These are phyloP conservation scores for Syrphus vitripennis DNA, from an alignment of 2,888 invertebrate genomes.

Conservation along the genomic window DNA sequence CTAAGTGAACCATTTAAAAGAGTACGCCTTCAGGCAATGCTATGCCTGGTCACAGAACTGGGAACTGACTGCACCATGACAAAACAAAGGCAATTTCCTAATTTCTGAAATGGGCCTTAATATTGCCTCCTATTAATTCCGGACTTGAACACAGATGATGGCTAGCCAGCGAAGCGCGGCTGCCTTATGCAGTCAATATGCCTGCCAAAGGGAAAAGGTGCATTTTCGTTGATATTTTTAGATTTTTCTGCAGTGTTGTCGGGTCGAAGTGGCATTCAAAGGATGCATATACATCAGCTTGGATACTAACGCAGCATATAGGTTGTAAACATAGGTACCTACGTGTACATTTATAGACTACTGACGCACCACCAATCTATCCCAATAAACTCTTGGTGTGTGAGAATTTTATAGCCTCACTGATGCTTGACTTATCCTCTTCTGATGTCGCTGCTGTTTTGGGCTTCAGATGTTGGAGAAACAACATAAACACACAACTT, in stretches of 20 bases:
- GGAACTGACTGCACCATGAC: too few species aligned
- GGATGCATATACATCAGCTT: conserved; percentile 27
- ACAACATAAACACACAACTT: conserved; percentile 9
- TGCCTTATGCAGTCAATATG: conserved; percentile 61
- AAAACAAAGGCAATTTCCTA: too few species aligned
- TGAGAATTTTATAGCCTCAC: conserved; percentile 55
- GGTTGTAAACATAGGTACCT: not conserved
- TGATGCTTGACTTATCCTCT: conserved; percentile 15
- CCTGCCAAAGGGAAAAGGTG: conserved; percentile 64
- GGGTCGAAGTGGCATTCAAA: conserved; percentile 50
- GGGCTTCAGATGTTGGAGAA: not conserved
- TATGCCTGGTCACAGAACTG: too few species aligned
- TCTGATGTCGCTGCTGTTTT: conserved; percentile 23
- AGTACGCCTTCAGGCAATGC: too few species aligned
- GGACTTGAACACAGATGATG: not conserved
- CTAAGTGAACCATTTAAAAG: too few species aligned
- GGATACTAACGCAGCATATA: not conserved
- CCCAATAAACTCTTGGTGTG: conserved; percentile 27
- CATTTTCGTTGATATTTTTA: conserved; percentile 57
- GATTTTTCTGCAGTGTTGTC: conserved; percentile 62
- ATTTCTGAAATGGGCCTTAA: not conserved
- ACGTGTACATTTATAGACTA: conserved; percentile 54
- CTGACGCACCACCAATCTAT: conserved; percentile 49
- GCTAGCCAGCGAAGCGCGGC: not conserved
- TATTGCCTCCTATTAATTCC: not conserved